Evolutionary conservation across 2,888 invertebrate genomes (phyloP).

Genomic region (Andricus curvator): DNA sequence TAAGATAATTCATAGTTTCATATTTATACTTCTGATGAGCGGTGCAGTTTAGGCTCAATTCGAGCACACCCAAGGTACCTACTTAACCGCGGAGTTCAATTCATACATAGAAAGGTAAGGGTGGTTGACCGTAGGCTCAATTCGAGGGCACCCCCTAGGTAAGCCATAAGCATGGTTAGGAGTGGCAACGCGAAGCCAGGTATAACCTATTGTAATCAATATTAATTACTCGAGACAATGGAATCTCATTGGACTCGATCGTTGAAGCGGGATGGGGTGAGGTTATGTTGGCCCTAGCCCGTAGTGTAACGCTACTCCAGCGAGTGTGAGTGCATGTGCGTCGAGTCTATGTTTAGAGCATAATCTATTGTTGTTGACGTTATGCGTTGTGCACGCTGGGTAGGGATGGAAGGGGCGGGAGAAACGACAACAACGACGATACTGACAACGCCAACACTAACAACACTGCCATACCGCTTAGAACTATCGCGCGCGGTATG

Average conservation of each 20-base stretch:
- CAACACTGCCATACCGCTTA: conserved; percentile 50
- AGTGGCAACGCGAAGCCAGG: conserved; percentile 62
- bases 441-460: conserved; percentile 64
- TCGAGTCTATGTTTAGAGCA: conserved; percentile 70
- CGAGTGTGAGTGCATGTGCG: conserved; percentile 61
- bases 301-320: conserved; percentile 54
- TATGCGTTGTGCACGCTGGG: conserved; percentile 74
- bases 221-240: conserved; percentile 79
- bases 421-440: conserved; percentile 70
- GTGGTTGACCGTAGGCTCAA: too few species aligned
- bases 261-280: conserved; percentile 68
- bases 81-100: too few species aligned
- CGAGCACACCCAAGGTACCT: too few species aligned
- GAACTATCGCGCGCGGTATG: conserved; percentile 22
- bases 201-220: conserved; percentile 78
- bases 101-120: too few species aligned
- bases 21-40: too few species aligned
- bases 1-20: too few species aligned
- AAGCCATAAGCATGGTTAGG: conserved; percentile 64
- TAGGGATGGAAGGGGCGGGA: conserved; percentile 59
- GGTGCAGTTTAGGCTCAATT: too few species aligned
- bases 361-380: conserved; percentile 78
- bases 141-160: conserved; percentile 45
- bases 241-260: conserved; percentile 78
- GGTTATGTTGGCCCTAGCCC: conserved; percentile 60